Evolutionary conservation across 2,113 vertebrate species (phyloP), one percentile per base, ranked within the genome.

Genomic region (Rhegmatorhina hoffmannsi): DNA sequence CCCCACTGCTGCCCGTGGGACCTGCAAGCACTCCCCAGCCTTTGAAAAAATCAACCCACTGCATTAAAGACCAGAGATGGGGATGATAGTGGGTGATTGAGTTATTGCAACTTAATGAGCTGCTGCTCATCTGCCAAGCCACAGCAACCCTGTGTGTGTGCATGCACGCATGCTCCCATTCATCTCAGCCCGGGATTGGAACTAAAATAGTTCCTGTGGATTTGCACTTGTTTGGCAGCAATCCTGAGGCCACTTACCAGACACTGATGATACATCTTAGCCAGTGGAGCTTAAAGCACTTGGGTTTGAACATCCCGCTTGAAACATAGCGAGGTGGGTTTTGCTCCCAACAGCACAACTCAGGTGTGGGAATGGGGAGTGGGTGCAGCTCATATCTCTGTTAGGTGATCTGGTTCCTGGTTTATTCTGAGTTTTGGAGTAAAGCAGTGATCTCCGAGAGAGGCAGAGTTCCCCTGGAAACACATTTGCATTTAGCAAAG

Each of bases 81-180:
- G 74, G 95, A 33, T 68, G 93, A 91, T 84, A 91, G 66, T 0
- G 44, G 49, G 52, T 72, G 95, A 91, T 60, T 67, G 90, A 91
- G 90, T 92, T 96, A 95, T 87, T 91, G 95, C 92, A 85, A 15
- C 26, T 75, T 87, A 92, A 91, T 12, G 78, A 94, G 93, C 1
- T 50, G 89, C 87, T 1, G n/a, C 81, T 78, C 93, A 34, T 79
- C 81, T 72, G 96, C 95, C 96, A 89, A 92, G 92, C 95, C 95
- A 10, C 96, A 91, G 92, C 90, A 58, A 6, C 88, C 16, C 38
- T 1, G 58, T 17, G 78, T 88, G 90, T 66, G 87, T 43, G 92
- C 9, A 0, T 3, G 46, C 80, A n/a, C 1, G 75, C 91, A 79
- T 53, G n/a, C 89, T 60, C 56, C 89, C 18, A 4, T 55, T 50